Base-by-base conservation (phyloP, 2,113 vertebrate genomes). In the Paracanthobrama guichenoti region DNA sequence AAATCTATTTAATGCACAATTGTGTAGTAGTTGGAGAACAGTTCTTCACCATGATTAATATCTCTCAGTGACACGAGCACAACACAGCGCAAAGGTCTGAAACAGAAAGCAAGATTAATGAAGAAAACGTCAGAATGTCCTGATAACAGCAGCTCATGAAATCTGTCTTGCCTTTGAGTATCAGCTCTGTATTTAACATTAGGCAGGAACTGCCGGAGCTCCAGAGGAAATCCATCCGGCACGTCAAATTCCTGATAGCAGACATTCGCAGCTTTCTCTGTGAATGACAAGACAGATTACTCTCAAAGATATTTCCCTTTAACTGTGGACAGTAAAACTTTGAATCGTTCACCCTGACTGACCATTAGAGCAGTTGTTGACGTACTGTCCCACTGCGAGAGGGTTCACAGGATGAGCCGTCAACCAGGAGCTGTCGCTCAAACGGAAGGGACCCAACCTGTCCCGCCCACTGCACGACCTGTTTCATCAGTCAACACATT, bases 21-120 rank as follows among this genome's bases (percentile, higher is more conserved):
- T 10, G 97, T 99, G 88, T 95, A 98, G 89, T 99, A 99, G 92
- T 99, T 99, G 28, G 98, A 98, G 89, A 97, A 96, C 50, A 99
- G 95, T 82, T 99, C 98, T 90, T 99, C 96, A 78, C 96, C 97
- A 87, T 90, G 89, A 12, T 87, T 22, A 84, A 99, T 96, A 86
- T 96, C 94, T 91, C 94, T 93, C 55, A 99, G 94, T 0, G 97
- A 90, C 0, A 98, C 93, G 11, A 99, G 95, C 78, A 98, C 94
- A 0, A 98, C 95, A 86, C 96, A 98, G 44, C 97, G 95, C 57
- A 95, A 87, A 31, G 90, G 93, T 78, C 96, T 97, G 91, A 20
- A 89, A 84, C 71, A 79, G 86, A 88, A 87, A 2, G 44, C 20
- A 62, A 71, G 18, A 75, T 4, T 5, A 8, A 16, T 4, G 4